Conservation (phyloP, 2,797 vertebrate genomes). For the Gallinago solitaria region DNA sequence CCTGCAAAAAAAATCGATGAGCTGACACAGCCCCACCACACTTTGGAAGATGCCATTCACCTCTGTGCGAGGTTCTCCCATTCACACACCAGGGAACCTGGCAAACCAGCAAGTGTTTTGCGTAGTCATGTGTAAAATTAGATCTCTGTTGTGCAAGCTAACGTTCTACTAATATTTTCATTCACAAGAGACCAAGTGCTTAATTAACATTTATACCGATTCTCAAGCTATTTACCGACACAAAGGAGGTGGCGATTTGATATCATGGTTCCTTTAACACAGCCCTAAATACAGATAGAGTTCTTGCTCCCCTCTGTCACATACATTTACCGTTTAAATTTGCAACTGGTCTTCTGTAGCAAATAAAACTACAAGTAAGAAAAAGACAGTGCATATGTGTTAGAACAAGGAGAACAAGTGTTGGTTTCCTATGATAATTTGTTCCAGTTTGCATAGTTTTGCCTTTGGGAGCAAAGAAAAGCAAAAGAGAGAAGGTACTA, state of each 20-base stretch:
- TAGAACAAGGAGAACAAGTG: neutral
- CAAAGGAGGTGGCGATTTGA: slow-evolving; percentile 16
- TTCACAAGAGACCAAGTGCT: slow-evolving; percentile 37
- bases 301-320: neutral
- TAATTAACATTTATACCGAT: slow-evolving; percentile 48
- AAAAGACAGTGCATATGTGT: fast-evolving
- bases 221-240: slow-evolving; percentile 49
- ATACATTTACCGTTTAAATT: neutral
- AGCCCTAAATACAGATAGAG: neutral
- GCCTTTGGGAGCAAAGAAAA: neutral
- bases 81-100: neutral
- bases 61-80: neutral
- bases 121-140: slow-evolving; percentile 54
- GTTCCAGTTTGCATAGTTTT: neutral
- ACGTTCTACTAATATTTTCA: slow-evolving; percentile 54
- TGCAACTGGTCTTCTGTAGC: neutral
- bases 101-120: neutral
- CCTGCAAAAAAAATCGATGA: neutral
- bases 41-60: neutral
- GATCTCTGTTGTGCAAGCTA: slow-evolving; percentile 27
- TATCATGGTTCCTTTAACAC: neutral
- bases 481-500: neutral
- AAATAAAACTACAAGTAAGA: neutral
- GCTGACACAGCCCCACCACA: neutral
- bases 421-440: neutral